phyloP scores from a whole-genome alignment of 2,888 invertebrate genomes.

The Muscina levida region DNA sequence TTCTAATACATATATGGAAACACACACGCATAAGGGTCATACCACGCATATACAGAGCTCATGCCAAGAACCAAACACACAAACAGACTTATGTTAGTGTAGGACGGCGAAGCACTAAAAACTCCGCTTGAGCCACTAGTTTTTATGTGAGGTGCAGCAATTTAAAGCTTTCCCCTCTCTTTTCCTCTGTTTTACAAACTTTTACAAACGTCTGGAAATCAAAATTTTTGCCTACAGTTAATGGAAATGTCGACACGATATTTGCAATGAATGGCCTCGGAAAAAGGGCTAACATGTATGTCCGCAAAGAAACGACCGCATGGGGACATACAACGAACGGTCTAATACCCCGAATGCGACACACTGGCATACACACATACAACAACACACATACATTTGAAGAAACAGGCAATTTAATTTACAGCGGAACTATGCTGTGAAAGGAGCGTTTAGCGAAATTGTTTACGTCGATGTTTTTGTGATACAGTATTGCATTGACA shows the following conservation, averaged over 20 bases:
- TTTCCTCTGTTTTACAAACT: too few species aligned
- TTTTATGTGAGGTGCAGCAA: too few species aligned
- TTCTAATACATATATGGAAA: constrained; percentile 40
- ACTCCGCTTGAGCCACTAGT: too few species aligned
- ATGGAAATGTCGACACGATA: constrained; percentile 48
- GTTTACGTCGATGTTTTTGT: too few species aligned
- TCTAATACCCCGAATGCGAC: too few species aligned
- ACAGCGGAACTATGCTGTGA: neutral
- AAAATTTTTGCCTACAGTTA: neutral
- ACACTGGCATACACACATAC: neutral
- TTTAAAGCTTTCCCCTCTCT: neutral
- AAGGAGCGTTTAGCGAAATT: too few species aligned
- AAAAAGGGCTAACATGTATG: neutral
- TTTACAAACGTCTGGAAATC: neutral
- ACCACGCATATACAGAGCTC: too few species aligned
- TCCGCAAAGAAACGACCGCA: neutral
- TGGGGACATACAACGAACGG: too few species aligned
- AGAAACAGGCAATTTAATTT: neutral
- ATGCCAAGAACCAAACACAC: too few species aligned
- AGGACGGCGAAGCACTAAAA: too few species aligned
- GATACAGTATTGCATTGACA: too few species aligned
- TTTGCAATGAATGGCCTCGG: neutral
- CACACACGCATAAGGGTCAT: neutral
- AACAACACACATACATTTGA: neutral
- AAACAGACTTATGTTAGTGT: too few species aligned